Conservation (phyloP, 2,888 invertebrate genomes). For the Dryobota labecula region DNA sequence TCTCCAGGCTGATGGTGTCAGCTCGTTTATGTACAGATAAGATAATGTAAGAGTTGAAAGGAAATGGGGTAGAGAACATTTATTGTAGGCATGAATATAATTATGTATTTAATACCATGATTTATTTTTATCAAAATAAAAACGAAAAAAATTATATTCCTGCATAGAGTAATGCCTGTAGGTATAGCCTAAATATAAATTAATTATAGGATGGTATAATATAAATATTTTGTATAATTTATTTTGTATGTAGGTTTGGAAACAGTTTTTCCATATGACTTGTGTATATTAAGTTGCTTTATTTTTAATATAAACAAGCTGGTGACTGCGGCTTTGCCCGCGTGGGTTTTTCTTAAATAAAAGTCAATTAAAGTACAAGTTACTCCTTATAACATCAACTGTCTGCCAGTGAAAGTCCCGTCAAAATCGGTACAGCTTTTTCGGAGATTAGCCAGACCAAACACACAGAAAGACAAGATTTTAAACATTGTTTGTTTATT, state of each 20-base stretch:
- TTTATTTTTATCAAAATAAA: conserved; percentile 14
- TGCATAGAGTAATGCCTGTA: neutral
- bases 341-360: too few species aligned
- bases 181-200: neutral
- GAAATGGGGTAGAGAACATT: conserved; percentile 40
- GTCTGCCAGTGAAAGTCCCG: too few species aligned
- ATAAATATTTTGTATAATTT: neutral
- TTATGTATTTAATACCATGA: too few species aligned
- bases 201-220: neutral
- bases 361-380: too few species aligned
- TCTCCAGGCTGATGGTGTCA: conserved; percentile 51
- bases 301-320: neutral
- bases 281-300: neutral
- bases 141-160: neutral
- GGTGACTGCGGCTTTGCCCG: too few species aligned
- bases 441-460: too few species aligned
- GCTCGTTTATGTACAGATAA: conserved; percentile 53
- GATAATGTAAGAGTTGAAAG: conserved; percentile 56
- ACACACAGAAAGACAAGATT: too few species aligned
- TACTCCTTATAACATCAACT: too few species aligned
- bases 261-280: neutral
- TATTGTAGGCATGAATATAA: conserved; percentile 24
- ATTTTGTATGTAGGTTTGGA: neutral
- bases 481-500: too few species aligned
- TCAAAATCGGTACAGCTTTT: too few species aligned